These are phyloP conservation scores for Phoebastria nigripes DNA, from an alignment of 2,797 vertebrate species.

Conservation along the genomic window DNA sequence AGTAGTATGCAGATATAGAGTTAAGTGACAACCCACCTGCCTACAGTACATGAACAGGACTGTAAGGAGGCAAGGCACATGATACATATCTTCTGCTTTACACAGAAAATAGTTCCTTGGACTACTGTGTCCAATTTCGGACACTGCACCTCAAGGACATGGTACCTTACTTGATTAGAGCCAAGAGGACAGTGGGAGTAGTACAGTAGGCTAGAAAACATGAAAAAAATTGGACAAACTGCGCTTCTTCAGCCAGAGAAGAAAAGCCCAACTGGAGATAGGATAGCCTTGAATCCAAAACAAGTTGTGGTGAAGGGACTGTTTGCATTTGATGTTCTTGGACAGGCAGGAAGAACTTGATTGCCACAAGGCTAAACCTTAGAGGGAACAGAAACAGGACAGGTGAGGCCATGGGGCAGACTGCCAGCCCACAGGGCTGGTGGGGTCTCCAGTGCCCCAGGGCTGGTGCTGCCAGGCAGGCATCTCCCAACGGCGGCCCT, in stretches of 20 bases:
- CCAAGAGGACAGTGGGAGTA: background rate
- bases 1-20: background rate
- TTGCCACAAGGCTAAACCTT: background rate
- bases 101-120: background rate
- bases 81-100: background rate
- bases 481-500: background rate
- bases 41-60: background rate
- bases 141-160: background rate
- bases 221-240: background rate
- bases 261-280: background rate
- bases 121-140: background rate
- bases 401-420: accelerated
- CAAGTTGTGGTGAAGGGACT: background rate
- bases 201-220: background rate
- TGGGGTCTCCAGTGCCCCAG: background rate
- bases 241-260: background rate
- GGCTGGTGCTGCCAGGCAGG: accelerated
- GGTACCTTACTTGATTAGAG: background rate
- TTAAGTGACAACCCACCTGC: background rate
- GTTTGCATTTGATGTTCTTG: background rate
- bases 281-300: background rate
- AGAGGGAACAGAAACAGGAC: background rate
- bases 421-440: background rate
- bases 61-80: background rate
- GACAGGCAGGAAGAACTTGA: background rate